Conservation (phyloP, 2,797 vertebrate species). For the Chiroxiphia lanceolata region DNA sequence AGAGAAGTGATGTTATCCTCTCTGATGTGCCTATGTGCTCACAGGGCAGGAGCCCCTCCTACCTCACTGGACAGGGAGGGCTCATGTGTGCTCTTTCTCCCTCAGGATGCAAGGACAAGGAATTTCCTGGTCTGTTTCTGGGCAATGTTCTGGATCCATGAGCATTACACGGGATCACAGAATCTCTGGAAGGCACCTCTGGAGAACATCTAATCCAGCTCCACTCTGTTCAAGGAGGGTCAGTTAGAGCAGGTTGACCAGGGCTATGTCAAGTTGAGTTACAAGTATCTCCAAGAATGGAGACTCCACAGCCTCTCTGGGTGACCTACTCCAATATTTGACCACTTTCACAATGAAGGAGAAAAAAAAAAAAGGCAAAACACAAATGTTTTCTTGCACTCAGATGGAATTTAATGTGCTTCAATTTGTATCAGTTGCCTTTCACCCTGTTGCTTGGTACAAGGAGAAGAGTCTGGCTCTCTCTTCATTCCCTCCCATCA, state of each 20-base stretch:
- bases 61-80: not conserved
- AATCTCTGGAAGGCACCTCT: not conserved
- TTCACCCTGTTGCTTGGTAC: not conserved
- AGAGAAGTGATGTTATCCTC: not conserved
- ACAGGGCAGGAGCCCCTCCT: not conserved
- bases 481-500: not conserved
- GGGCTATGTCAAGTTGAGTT: not conserved
- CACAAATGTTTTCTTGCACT: not conserved
- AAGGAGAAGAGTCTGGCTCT: not conserved
- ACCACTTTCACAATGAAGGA: not conserved
- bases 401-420: not conserved
- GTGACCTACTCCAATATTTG: not conserved
- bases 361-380: not conserved
- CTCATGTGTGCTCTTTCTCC: not conserved
- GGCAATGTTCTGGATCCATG: not conserved
- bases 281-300: not conserved
- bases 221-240: not conserved
- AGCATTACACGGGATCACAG: not conserved
- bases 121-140: not conserved
- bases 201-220: not conserved
- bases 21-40: not conserved
- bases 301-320: not conserved
- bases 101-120: not conserved
- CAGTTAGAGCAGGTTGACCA: not conserved
- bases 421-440: not conserved